A percentile compares a stretch with the other conserved stretches of the same genome.
Conservation (phyloP, 2,797 vertebrate species). For the Dromococcyx pavoninus region DNA sequence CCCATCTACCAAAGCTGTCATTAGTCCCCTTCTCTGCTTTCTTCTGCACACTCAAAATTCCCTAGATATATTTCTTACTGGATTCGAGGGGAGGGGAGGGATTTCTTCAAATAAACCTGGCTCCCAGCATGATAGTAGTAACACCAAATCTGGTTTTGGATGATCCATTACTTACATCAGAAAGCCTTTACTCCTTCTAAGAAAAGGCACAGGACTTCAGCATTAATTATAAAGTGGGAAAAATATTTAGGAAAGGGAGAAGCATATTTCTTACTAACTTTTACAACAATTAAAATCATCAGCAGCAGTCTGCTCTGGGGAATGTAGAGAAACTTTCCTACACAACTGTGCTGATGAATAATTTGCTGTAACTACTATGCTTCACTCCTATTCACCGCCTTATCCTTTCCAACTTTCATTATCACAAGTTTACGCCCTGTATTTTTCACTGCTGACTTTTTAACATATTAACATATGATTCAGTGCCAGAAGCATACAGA, state of each 20-base stretch:
- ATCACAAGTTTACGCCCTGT: neutral
- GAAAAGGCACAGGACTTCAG: neutral
- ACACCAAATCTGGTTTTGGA: neutral
- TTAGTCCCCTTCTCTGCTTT: neutral
- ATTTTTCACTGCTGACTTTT: neutral
- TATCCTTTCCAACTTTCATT: neutral
- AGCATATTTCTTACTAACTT: neutral
- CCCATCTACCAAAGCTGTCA: neutral
- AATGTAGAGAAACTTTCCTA: neutral
- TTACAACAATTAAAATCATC: neutral
- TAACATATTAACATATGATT: neutral
- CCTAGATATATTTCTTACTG: neutral
- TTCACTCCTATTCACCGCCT: neutral
- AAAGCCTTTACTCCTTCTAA: neutral
- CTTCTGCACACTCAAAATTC: neutral
- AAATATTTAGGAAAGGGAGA: neutral
- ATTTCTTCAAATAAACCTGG: neutral
- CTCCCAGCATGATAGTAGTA: neutral
- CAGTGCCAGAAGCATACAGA: neutral
- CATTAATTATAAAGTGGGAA: neutral
- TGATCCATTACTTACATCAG: neutral
- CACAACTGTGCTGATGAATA: neutral
- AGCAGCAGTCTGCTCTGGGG: neutral
- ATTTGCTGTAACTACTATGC: neutral
- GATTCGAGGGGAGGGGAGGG: neutral